phyloP scores from a whole-genome alignment of 1,140 invertebrate genomes.

The Dendrolimus punctatus region DNA sequence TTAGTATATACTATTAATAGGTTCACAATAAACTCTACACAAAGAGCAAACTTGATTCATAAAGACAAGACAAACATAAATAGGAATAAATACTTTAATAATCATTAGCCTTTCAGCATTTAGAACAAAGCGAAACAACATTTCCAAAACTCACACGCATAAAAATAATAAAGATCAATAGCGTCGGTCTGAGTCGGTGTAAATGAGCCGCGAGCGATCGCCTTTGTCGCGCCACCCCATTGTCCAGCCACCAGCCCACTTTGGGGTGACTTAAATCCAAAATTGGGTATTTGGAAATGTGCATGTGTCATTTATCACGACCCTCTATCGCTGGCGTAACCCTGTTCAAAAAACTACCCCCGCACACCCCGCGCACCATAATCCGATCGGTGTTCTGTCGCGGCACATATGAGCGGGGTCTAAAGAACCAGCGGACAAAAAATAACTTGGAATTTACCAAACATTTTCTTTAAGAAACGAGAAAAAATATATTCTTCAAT shows the following conservation, averaged over 20 bases:
- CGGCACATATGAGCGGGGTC: slow-evolving; percentile 63
- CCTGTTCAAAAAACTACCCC: slow-evolving; percentile 68
- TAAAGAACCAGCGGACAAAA: slow-evolving; percentile 66
- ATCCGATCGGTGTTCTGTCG: slow-evolving; percentile 44
- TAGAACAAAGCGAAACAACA: too few relatives aligned
- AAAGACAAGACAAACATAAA: too few relatives aligned
- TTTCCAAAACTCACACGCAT: too few relatives aligned
- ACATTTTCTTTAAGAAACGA: too few relatives aligned
- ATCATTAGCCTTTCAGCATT: too few relatives aligned
- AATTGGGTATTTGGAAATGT: slow-evolving; percentile 73
- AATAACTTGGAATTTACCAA: slow-evolving; percentile 18
- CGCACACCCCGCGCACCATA: slow-evolving; percentile 21
- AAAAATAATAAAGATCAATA: slow-evolving; percentile 22
- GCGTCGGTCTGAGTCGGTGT: slow-evolving; percentile 50
- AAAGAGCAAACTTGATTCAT: too few relatives aligned
- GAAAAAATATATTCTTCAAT: too few relatives aligned
- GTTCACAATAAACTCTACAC: too few relatives aligned
- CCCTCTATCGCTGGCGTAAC: slow-evolving; percentile 46
- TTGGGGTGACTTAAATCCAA: slow-evolving; percentile 73
- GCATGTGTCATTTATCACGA: slow-evolving; percentile 73
- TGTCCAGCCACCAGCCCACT: slow-evolving; percentile 64
- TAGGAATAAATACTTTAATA: too few relatives aligned
- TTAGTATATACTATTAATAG: too few relatives aligned
- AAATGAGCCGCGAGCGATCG: slow-evolving; percentile 52
- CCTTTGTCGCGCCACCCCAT: slow-evolving; percentile 33